phyloP scores from a whole-genome alignment of 2,888 invertebrate genomes.

The Trilocha varians region DNA sequence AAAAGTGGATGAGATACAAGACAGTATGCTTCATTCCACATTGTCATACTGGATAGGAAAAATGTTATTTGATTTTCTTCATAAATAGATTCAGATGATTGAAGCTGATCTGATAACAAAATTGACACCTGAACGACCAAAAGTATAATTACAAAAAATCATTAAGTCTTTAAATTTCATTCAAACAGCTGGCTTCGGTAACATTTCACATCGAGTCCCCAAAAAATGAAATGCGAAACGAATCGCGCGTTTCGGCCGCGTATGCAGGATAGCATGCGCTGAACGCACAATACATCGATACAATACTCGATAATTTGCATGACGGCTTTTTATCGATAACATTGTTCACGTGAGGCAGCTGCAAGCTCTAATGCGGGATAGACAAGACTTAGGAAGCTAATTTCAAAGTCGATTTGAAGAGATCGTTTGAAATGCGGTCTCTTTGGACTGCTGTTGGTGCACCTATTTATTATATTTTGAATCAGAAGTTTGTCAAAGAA shows the following conservation, averaged over 20 bases:
- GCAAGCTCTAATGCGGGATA: slow-evolving; percentile 18
- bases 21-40: too few relatives aligned
- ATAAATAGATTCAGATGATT: too few relatives aligned
- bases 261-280: slow-evolving; percentile 51
- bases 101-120: too few relatives aligned
- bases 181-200: slow-evolving; percentile 45
- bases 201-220: slow-evolving; percentile 36
- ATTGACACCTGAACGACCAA: too few relatives aligned
- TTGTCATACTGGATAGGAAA: too few relatives aligned
- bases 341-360: slow-evolving; percentile 58
- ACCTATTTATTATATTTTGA: too few relatives aligned
- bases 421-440: too few relatives aligned
- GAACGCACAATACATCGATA: slow-evolving; percentile 47
- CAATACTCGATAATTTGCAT: slow-evolving; percentile 69
- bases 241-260: slow-evolving; percentile 35
- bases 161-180: not conserved
- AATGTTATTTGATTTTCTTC: too few relatives aligned
- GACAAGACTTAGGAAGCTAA: not conserved
- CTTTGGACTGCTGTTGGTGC: too few relatives aligned
- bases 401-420: not conserved
- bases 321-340: slow-evolving; percentile 64
- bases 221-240: slow-evolving; percentile 51
- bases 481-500: too few relatives aligned
- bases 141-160: too few relatives aligned
- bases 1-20: too few relatives aligned